Evolutionary conservation across 2,797 vertebrate genomes (phyloP).

Genomic region (Microctenopoma lineatum): DNA sequence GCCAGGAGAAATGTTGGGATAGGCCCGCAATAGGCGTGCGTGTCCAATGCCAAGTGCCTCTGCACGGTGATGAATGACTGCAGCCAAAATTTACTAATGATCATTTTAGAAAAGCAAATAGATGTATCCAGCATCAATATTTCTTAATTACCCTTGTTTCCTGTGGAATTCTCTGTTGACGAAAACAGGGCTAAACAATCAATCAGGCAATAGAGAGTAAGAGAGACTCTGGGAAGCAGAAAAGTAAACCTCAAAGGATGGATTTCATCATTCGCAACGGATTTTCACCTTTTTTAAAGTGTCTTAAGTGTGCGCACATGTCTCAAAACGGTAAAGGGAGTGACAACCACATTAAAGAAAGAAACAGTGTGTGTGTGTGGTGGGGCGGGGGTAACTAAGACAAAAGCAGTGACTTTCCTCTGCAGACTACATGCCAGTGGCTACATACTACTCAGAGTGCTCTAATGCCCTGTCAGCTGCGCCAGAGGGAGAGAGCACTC

Average conservation of each 20-base stretch:
- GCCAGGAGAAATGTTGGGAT: conserved; percentile 69
- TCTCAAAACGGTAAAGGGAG: conserved; percentile 46
- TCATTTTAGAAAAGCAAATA: conserved; percentile 83
- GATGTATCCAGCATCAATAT: conserved; percentile 81
- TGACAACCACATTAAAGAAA: conserved; percentile 45
- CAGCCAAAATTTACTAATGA: conserved; percentile 73
- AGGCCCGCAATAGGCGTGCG: conserved; percentile 53
- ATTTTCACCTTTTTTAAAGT: conserved; percentile 60
- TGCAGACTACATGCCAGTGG: conserved; percentile 60
- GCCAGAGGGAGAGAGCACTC: conserved; percentile 40
- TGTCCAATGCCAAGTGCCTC: conserved; percentile 73
- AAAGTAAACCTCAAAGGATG: conserved; percentile 63
- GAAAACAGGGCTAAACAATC: conserved; percentile 74
- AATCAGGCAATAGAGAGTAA: conserved; percentile 57
- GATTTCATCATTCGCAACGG: conserved; percentile 64
- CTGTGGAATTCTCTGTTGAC: conserved; percentile 82
- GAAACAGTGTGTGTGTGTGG: conserved; percentile 10
- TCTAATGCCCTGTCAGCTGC: conserved; percentile 67
- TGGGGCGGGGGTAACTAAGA: conserved; percentile 23
- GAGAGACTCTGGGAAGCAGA: conserved; percentile 57
- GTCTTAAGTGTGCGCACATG: conserved; percentile 22
- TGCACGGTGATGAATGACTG: conserved; percentile 76
- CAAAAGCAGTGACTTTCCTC: conserved; percentile 53
- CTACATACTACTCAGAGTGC: conserved; percentile 63
- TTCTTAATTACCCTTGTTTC: conserved; percentile 82